phyloP scores from a whole-genome alignment of 1,140 invertebrate genomes.

The Drosophila insularis region DNA sequence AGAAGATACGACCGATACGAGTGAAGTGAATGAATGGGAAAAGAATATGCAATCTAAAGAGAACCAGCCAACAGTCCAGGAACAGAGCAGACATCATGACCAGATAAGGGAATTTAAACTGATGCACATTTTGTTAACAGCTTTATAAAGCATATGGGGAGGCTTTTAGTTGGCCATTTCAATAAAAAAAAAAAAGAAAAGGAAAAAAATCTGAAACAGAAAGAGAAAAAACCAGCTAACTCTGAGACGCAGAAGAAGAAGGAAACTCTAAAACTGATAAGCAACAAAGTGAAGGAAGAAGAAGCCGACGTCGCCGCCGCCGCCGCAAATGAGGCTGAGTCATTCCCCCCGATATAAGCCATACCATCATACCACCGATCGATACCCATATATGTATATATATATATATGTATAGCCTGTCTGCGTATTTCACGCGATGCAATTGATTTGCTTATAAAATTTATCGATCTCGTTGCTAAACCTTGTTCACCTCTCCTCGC shows the following conservation, averaged over 20 bases:
- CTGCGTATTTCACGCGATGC: conserved; percentile 78
- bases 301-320: conserved; percentile 19
- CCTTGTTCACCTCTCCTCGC: not conserved
- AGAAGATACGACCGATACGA: conserved; percentile 30
- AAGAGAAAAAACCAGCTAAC: not conserved
- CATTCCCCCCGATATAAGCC: conserved; percentile 37
- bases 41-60: conserved; percentile 69
- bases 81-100: conserved; percentile 61
- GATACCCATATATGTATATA: not conserved
- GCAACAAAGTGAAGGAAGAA: conserved; percentile 32
- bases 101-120: conserved; percentile 80
- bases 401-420: conserved; percentile 10
- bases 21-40: conserved; percentile 13
- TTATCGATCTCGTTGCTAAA: conserved; percentile 63
- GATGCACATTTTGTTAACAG: conserved; percentile 81
- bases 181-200: not conserved
- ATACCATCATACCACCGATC: not conserved
- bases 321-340: conserved; percentile 30
- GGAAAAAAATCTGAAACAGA: not conserved
- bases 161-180: conserved; percentile 70
- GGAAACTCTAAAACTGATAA: conserved; percentile 62
- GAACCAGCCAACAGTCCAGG: conserved; percentile 34
- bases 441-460: conserved; percentile 80
- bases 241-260: conserved; percentile 49
- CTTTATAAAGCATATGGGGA: conserved; percentile 75